A percentile compares a stretch with the other conserved stretches of the same genome.
phyloP scores from a whole-genome alignment of 2,797 vertebrate species.

The Lithobates pipiens region DNA sequence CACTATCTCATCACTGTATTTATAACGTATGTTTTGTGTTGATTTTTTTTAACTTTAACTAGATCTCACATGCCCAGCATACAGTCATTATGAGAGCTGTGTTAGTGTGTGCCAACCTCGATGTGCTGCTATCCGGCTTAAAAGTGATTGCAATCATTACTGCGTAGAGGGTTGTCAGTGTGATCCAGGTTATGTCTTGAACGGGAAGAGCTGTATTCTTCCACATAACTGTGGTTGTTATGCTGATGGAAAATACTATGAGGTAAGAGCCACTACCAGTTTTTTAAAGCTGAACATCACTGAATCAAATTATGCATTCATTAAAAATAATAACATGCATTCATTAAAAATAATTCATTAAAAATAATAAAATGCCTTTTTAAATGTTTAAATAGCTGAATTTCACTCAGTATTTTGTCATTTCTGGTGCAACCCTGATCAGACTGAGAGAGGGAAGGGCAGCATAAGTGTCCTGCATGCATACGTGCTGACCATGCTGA shows the following conservation, averaged over 20 bases:
- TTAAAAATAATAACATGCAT: too few species aligned
- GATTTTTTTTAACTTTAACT: background rate
- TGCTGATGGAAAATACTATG: constrained; percentile 93
- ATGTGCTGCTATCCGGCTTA: constrained; percentile 91
- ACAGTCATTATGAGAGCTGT: constrained; percentile 96
- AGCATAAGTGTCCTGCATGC: too few species aligned
- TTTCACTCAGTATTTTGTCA: background rate
- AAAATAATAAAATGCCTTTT: background rate
- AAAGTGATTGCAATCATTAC: constrained; percentile 93
- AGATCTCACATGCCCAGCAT: constrained; percentile 87
- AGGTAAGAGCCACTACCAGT: constrained; percentile 74
- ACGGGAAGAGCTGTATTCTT: constrained; percentile 93
- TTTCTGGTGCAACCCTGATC: too few species aligned
- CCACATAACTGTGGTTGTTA: constrained; percentile 96
- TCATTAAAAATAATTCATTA: too few species aligned
- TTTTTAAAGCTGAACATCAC: accelerated
- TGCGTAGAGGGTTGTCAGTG: constrained; percentile 98
- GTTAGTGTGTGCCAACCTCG: constrained; percentile 93
- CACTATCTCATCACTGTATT: background rate
- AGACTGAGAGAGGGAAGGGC: too few species aligned
- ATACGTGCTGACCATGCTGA: too few species aligned
- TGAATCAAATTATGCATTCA: too few species aligned
- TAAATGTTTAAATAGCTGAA: background rate
- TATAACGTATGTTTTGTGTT: background rate
- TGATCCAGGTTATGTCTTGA: constrained; percentile 92